These are phyloP conservation scores for Atractosteus spatula DNA, from an alignment of 2,113 vertebrate species.

Conservation along the genomic window DNA sequence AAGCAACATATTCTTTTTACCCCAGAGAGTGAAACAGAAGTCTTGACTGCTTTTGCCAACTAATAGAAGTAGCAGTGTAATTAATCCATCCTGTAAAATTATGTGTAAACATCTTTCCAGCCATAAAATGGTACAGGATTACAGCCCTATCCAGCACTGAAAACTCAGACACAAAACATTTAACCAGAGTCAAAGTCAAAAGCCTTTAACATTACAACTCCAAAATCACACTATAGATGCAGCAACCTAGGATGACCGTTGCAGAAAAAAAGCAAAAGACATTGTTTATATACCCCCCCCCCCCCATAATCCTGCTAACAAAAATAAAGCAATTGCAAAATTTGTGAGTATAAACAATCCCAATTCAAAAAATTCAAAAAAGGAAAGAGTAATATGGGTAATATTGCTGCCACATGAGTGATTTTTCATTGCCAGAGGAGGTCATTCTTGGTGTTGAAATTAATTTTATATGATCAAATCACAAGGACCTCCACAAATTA, in stretches of 20 bases:
- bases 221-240: constrained; percentile 6
- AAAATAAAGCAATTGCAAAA: constrained; percentile 2
- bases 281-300: neutral
- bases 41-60: no score
- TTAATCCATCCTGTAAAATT: no score
- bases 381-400: neutral
- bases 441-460: constrained; percentile 47
- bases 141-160: neutral
- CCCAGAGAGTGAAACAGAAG: no score
- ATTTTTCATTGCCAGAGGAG: constrained; percentile 17
- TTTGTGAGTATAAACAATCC: neutral
- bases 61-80: no score
- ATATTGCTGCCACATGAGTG: neutral
- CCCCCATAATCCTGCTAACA: neutral
- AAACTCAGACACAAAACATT: neutral
- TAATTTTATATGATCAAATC: constrained; percentile 72
- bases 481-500: constrained; percentile 63
- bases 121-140: no score
- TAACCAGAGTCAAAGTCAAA: constrained; percentile 2
- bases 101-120: no score
- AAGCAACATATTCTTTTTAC: no score
- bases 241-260: constrained; percentile 2
- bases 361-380: neutral
- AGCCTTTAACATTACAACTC: constrained; percentile 1
- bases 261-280: neutral